Percentiles rank a stretch among this genome's conserved stretches.
Conservation (phyloP, 92 coral and sea anemone genomes). For the Muricea muricata region DNA sequence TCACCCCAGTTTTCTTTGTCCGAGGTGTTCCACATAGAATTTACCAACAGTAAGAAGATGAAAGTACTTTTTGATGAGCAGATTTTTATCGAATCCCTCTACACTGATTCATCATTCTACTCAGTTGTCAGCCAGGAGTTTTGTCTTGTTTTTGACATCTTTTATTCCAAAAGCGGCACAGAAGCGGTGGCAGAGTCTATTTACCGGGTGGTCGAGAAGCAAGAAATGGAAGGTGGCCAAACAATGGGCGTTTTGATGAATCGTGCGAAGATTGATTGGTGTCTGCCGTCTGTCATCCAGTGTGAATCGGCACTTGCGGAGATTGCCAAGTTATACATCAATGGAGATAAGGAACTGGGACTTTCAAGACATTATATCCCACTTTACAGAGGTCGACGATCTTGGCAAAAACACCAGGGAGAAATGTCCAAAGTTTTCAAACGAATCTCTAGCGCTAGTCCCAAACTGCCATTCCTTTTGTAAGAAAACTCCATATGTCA, state of each 20-base stretch:
- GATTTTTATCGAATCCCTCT: not conserved
- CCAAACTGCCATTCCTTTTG: slow-evolving; percentile 13
- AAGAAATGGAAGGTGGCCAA: slow-evolving; percentile 40
- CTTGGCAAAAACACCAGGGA: slow-evolving; percentile 15
- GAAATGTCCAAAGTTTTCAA: slow-evolving; percentile 37
- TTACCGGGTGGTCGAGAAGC: slow-evolving; percentile 3
- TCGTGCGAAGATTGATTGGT: not conserved
- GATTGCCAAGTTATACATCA: slow-evolving; percentile 5
- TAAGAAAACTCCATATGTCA: not conserved
- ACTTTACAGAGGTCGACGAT: slow-evolving; percentile 20
- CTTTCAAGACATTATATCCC: slow-evolving; percentile 15
- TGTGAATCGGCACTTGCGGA: not conserved
- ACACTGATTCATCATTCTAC: too few relatives aligned
- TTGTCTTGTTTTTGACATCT: too few relatives aligned
- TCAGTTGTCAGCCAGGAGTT: too few relatives aligned
- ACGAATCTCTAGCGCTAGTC: slow-evolving; percentile 12
- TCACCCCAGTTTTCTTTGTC: slow-evolving; percentile 5
- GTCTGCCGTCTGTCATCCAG: not conserved
- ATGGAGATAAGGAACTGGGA: slow-evolving; percentile 40
- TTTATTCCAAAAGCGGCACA: too few relatives aligned
- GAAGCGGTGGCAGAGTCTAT: too few relatives aligned
- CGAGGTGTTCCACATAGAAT: slow-evolving; percentile 13
- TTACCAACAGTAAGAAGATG: too few relatives aligned
- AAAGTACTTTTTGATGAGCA: slow-evolving; percentile 12
- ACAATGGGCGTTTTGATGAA: not conserved